Base-by-base conservation (phyloP, 2,888 invertebrate species). In the Monochamus alternatus region DNA sequence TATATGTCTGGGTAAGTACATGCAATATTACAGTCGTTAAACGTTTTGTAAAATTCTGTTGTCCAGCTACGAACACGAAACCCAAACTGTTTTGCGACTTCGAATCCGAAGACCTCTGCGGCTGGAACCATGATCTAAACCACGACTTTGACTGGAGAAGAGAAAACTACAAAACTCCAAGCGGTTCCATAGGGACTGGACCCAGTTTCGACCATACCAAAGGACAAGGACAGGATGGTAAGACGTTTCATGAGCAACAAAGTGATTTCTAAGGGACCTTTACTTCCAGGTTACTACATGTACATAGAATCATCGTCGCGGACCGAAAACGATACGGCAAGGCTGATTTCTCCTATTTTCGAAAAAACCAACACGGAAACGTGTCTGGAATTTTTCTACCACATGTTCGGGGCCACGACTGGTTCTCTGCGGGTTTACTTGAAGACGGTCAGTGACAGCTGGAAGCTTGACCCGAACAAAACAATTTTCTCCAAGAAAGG, bases 131-230 rank as follows among this genome's bases (percentile, higher is more conserved):
- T 60, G 95, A 95, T 75, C 90, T 92, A 0, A 89, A 90, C 0
- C 92, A 94, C 77, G 93, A 95, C 86, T 94, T 95, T 79, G 94
- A 95, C 81, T 96, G 96, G 96, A 90, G 86, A 10, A 89, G 95
- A 10, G 89, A 93, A 62, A 93, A 92, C 83, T 90, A 88, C 68
- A 90, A 90, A 64, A 94, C 94, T 0, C 93, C 94, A 0, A 93
- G 93, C 73, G 91, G 91, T 0, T 90, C 92, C 75, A 88, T 93
- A 0, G 91, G 91, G 0, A 95, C 95, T 0, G 95, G 96, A 4
- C 96, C 96, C 0, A 90, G 91, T 0, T 91, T 90, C 82, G 96
- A 96, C 85, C 96, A 96, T 83, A 96, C 96, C 0, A 89, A 91
- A 9, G 93, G 94, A 0, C 83, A 84, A 1, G 90, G 88, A 44